phyloP scores from a whole-genome alignment of 2,113 vertebrate species.

The Ancistrus triradiatus region DNA sequence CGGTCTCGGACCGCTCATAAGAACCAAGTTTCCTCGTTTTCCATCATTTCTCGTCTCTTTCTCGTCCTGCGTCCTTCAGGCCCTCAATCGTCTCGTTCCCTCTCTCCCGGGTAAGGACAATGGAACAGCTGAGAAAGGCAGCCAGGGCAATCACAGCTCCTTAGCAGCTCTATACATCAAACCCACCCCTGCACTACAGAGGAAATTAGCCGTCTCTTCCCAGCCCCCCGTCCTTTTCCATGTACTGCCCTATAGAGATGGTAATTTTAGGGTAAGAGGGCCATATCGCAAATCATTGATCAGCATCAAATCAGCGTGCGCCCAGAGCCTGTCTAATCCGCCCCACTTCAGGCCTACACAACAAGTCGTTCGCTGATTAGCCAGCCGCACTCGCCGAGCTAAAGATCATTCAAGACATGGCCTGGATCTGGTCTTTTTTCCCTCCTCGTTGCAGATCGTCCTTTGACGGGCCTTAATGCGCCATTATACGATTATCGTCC shows the following conservation, averaged over 20 bases:
- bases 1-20: conserved; percentile 21
- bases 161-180: conserved; percentile 41
- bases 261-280: conserved; percentile 67
- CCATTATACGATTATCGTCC: no score
- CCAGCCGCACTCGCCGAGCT: not conserved
- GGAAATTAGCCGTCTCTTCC: conserved; percentile 52
- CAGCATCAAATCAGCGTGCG: conserved; percentile 55
- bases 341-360: conserved; percentile 32
- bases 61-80: conserved; percentile 1
- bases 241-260: conserved; percentile 63
- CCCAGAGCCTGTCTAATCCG: conserved; percentile 25
- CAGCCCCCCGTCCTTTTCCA: conserved; percentile 31
- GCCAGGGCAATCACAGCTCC: conserved; percentile 50
- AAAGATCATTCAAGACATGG: not conserved
- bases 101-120: conserved; percentile 38
- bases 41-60: not conserved
- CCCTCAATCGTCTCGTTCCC: conserved; percentile 19
- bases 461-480: no score
- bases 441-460: not conserved
- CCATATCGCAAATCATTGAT: conserved; percentile 60
- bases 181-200: conserved; percentile 45
- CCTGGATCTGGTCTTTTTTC: not conserved
- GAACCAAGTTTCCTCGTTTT: conserved; percentile 22
- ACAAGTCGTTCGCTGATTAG: conserved; percentile 44
- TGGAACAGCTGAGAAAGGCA: conserved; percentile 53